phyloP scores from a whole-genome alignment of 2,797 vertebrate species.

The Fringilla coelebs region DNA sequence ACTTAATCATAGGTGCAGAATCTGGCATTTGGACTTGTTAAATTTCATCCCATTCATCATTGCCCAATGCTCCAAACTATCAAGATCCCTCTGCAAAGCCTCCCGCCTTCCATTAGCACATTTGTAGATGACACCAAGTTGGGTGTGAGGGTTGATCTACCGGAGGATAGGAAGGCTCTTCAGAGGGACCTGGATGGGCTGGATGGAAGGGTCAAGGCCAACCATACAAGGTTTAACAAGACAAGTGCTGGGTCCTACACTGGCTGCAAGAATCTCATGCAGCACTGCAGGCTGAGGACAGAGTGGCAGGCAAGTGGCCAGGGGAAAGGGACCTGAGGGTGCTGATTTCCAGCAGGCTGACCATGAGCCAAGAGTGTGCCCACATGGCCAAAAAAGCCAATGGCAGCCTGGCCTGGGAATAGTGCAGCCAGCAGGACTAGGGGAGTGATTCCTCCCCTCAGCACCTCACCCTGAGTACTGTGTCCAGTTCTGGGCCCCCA shows the following conservation, averaged over 20 bases:
- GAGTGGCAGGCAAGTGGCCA: not conserved
- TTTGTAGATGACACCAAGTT: not conserved
- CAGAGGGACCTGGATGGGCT: not conserved
- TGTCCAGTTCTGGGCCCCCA: no score
- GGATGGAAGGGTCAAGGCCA: not conserved
- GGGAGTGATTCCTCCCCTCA: not conserved
- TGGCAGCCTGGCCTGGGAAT: not conserved
- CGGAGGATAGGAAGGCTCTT: not conserved
- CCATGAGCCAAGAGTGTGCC: not conserved
- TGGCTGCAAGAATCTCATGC: not conserved
- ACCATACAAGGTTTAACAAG: not conserved
- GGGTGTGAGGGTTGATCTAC: not conserved
- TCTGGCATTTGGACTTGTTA: not conserved
- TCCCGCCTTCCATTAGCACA: not conserved
- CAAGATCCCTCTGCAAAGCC: not conserved
- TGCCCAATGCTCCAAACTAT: not conserved
- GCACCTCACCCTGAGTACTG: no score
- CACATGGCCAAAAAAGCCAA: fast-evolving
- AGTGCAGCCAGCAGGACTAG: not conserved
- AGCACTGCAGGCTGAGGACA: not conserved
- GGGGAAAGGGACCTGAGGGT: no score
- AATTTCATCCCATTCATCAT: not conserved
- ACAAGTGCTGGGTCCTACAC: fast-evolving
- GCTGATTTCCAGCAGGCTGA: not conserved
- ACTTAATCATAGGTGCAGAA: not conserved